A percentile compares a stretch with the other conserved stretches of the same genome.
phyloP scores from a whole-genome alignment of 2,797 vertebrate species.

The Brotula barbata region DNA sequence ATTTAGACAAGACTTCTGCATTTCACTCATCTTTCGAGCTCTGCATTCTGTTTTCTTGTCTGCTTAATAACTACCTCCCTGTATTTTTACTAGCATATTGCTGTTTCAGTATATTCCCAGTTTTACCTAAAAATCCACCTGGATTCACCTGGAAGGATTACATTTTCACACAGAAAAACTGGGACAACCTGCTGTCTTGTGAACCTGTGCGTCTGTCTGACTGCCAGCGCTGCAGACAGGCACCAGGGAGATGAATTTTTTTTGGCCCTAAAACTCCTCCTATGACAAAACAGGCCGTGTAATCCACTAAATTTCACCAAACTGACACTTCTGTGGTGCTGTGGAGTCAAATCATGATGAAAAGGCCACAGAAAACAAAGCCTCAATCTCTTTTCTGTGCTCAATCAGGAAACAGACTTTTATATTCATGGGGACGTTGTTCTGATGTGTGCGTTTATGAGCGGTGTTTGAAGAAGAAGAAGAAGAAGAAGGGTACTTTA shows the following conservation, averaged over 20 bases:
- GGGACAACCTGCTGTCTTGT: constrained; percentile 46
- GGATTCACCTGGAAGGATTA: constrained; percentile 31
- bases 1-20: too few relatives aligned
- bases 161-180: constrained; percentile 46
- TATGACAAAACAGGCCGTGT: constrained; percentile 28
- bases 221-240: constrained; percentile 43
- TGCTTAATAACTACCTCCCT: too few relatives aligned
- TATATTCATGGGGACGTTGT: background rate
- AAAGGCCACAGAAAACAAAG: background rate
- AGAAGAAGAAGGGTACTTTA: too few relatives aligned
- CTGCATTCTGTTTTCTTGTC: too few relatives aligned
- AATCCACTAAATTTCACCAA: constrained; percentile 3
- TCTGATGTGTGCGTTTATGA: background rate
- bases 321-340: background rate
- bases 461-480: too few relatives aligned
- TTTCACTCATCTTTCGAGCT: too few relatives aligned
- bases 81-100: too few relatives aligned
- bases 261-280: constrained; percentile 20
- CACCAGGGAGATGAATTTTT: constrained; percentile 23
- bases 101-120: constrained; percentile 2
- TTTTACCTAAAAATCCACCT: constrained; percentile 16
- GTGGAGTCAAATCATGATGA: constrained; percentile 1
- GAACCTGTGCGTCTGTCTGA: constrained; percentile 33
- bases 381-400: background rate
- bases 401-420: background rate